These are phyloP conservation scores for Eurosta solidaginis DNA, from an alignment of 1,140 invertebrate genomes.

Conservation along the genomic window DNA sequence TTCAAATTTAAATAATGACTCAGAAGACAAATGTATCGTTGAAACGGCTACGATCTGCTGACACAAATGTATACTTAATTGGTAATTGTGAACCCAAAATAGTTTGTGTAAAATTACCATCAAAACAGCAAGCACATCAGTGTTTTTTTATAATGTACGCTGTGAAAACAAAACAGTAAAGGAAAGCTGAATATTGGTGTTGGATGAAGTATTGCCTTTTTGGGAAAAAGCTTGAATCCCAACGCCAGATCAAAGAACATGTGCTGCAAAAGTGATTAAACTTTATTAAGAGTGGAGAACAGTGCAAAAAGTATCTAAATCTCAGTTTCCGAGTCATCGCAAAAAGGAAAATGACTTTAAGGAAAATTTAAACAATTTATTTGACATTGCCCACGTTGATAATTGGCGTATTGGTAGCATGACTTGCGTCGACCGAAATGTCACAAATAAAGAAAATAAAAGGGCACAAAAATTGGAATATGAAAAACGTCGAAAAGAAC, in stretches of 20 bases:
- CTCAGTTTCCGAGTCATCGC: neutral
- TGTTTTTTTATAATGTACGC: neutral
- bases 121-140: neutral
- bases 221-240: neutral
- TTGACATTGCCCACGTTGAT: neutral
- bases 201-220: neutral
- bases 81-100: neutral
- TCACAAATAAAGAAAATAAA: neutral
- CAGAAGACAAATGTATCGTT: too few species aligned
- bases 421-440: neutral
- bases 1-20: too few species aligned
- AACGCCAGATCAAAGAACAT: neutral
- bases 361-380: neutral
- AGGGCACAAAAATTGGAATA: neutral
- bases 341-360: conserved; percentile 11
- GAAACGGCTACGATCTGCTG: too few species aligned
- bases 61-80: neutral
- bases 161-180: neutral
- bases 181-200: neutral
- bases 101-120: neutral
- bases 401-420: neutral
- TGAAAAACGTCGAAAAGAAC: neutral
- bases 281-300: neutral
- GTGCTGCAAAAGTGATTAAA: neutral
- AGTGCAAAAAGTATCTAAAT: neutral